Evolutionary conservation across 2,888 invertebrate genomes (phyloP), one percentile per base, ranked within the genome.

Genomic region (Lucinisca nassula): DNA sequence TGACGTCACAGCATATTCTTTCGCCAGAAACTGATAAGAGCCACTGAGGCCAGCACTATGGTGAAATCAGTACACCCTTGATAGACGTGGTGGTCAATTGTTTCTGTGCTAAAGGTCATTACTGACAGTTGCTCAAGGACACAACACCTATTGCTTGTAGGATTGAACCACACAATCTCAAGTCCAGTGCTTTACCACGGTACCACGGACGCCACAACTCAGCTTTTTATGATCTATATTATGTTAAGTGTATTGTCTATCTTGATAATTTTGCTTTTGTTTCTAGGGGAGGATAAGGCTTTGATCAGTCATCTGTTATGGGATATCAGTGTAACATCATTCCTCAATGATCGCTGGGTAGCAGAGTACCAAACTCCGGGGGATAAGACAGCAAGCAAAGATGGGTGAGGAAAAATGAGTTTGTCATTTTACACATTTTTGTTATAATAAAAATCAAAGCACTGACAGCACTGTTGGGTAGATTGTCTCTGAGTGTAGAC

Each of bases 241-340:
- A 30, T 12, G 12, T 12, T 61, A 12, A 61, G 21, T 12, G 24
- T 30, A 61, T 30, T 61, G 8, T 61, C 8, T 12, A n/a, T 8
- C 8, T 61, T 61, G 61, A 61, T 61, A n/a, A 61, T 12, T 27
- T 8, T 27, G 8, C n/a, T 12, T 61, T 45, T 45, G 45, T 45
- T 17, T 45, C 8, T 45, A 45, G 45, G 45, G 93, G 95, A 94
- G 88, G 89, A 95, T 77, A 80, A 91, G 49, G 92, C 93, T 0
- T 85, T 95, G 70, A 88, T 96, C 12, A 93, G 93, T 67, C 95
- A 96, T 85, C 91, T 96, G 79, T 90, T 95, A 55, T 96, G 94
- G 94, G 96, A 96, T 93, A 94, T 93, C 45, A 90, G 84, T 58
- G 92, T 92, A 51, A 94, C 91, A n/a, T 87, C 88, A 38, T 77